Percentiles rank a stretch among this genome's conserved stretches.
These are phyloP conservation scores for Ageneiosus marmoratus DNA, from an alignment of 2,113 vertebrate species.

Conservation along the genomic window DNA sequence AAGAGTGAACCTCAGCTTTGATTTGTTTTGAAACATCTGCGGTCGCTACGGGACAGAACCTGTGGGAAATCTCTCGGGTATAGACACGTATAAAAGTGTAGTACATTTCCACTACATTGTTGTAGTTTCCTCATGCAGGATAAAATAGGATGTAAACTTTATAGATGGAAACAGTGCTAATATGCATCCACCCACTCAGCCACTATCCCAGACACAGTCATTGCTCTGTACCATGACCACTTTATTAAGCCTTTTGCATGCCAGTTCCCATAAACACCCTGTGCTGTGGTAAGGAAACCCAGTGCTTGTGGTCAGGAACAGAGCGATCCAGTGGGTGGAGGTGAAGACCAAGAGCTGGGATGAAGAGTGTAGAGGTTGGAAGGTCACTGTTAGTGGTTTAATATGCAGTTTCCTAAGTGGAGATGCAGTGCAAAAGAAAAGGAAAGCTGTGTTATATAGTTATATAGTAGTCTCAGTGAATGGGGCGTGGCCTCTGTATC, in stretches of 20 bases:
- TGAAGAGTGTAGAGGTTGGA: background rate
- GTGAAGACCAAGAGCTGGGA: background rate
- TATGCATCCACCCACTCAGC: background rate
- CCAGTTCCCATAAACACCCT: constrained; percentile 23
- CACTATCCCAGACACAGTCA: background rate
- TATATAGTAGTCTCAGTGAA: background rate
- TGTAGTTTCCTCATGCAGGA: background rate
- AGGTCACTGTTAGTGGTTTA: constrained; percentile 4
- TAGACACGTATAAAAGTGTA: background rate
- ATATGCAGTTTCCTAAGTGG: background rate
- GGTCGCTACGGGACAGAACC: background rate
- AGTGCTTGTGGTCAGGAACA: background rate
- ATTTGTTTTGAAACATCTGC: background rate
- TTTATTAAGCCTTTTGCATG: constrained; percentile 2
- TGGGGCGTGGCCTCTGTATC: background rate
- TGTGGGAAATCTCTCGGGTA: background rate
- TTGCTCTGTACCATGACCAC: background rate
- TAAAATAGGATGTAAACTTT: background rate
- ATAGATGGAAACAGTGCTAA: background rate
- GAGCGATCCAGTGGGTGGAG: background rate
- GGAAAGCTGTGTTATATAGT: background rate
- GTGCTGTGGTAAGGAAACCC: background rate
- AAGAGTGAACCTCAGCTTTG: background rate
- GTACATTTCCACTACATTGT: background rate
- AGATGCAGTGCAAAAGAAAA: background rate